Base-by-base conservation (phyloP, 2,888 invertebrate species). In the Hypomecis atomaria region DNA sequence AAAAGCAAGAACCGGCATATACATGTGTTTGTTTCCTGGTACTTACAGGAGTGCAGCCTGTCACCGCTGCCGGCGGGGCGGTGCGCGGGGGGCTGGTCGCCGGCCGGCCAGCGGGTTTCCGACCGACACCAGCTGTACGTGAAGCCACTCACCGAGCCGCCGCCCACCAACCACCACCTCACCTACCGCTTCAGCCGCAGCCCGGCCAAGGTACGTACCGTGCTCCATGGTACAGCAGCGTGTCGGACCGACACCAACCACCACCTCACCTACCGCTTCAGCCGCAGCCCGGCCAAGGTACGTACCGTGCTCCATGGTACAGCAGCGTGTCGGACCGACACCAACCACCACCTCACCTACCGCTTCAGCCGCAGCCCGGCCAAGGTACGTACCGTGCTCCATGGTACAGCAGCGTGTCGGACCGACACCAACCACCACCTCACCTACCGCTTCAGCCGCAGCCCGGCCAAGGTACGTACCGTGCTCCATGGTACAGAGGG, bases 331-430 rank as follows among this genome's bases (percentile, higher is more conserved):
- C n/a, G n/a, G n/a, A n/a, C n/a, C n/a, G n/a, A n/a, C 34, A 84
- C 86, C 42, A 92, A 93, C 55, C 93, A 94, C 65, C 94, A 94
- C 71, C 93, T 94, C 82, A 95, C 95, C 59, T 98, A 98, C 89
- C 95, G 95, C 77, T 97, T 98, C 90, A 96, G 96, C 84, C 94
- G 96, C 72, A 98, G 97, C 87, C 98, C 98, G 9, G 96, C 97
- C 43, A 97, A 97, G 95, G 97, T 97, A 88, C 9, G n/a, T n/a
- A n/a, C n/a, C n/a, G n/a, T n/a, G n/a, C n/a, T n/a, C n/a, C n/a
- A n/a, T n/a, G n/a, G n/a, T n/a, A n/a, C n/a, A n/a, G n/a, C n/a
- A n/a, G n/a, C n/a, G n/a, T n/a, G n/a, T n/a, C n/a, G n/a, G n/a
- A n/a, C n/a, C n/a, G n/a, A n/a, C 34, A 84, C 86, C 42, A 92